These are phyloP conservation scores for Caenorhabditis sp. DNA, from an alignment of 2,888 invertebrate species.

Conservation along the genomic window DNA sequence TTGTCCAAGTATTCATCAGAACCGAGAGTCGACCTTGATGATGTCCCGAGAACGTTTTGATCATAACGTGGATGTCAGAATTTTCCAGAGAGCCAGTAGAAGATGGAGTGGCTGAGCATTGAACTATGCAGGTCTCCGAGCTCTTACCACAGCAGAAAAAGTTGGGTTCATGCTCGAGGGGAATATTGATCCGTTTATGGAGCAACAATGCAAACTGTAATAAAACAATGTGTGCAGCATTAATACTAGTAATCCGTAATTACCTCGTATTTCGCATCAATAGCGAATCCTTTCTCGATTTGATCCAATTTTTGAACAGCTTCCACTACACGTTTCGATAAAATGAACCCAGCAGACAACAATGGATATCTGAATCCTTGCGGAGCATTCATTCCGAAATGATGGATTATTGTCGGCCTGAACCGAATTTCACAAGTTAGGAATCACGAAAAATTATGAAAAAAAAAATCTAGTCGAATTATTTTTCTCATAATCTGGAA, in stretches of 20 bases:
- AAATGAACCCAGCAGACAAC: conserved; percentile 46
- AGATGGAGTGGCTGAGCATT: conserved; percentile 6
- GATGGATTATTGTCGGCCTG: conserved; percentile 93
- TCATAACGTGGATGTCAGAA: conserved; percentile 89
- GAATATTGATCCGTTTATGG: conserved; percentile 33
- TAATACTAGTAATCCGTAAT: conserved; percentile 16
- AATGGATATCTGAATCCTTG: conserved; percentile 53
- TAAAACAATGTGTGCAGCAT: too few species aligned
- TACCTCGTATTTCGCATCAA: conserved; percentile 89
- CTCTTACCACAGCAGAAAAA: conserved; percentile 42
- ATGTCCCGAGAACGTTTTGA: conserved; percentile 93
- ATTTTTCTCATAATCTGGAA: too few species aligned
- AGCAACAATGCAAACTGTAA: conserved; percentile 61
- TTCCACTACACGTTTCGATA: conserved; percentile 32
- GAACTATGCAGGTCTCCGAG: conserved; percentile 34
- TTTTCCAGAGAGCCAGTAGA: conserved; percentile 13
- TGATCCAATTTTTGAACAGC: conserved; percentile 1
- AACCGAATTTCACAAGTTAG: too few species aligned
- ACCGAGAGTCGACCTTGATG: conserved; percentile 86
- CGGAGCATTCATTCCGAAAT: conserved; percentile 87
- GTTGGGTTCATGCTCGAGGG: conserved; percentile 11
- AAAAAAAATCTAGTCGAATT: too few species aligned
- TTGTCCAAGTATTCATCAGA: conserved; percentile 89
- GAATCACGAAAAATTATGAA: too few species aligned
- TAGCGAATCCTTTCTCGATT: conserved; percentile 86